A percentile compares a stretch with the other conserved stretches of the same genome.
phyloP scores from a whole-genome alignment of 2,113 vertebrate genomes.

The Dicentrarchus labrax region DNA sequence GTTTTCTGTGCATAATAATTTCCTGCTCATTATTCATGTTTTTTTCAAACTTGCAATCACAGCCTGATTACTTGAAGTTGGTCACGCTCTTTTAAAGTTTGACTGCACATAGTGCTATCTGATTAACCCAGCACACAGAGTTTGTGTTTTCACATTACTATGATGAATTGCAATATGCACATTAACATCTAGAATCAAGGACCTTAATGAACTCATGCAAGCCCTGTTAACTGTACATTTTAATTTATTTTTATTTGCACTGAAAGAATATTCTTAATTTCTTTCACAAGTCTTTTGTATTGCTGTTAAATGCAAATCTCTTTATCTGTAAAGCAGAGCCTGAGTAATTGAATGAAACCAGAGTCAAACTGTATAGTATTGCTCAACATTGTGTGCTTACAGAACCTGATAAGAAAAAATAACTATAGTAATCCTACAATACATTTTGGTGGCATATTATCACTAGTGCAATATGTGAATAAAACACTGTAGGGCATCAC shows the following conservation, averaged over 20 bases:
- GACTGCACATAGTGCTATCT: constrained; percentile 3
- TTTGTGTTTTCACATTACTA: constrained; percentile 18
- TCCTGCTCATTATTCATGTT: constrained; percentile 39
- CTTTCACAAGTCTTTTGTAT: neutral
- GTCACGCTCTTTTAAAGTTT: constrained; percentile 20
- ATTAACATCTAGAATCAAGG: neutral
- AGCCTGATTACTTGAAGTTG: constrained; percentile 38
- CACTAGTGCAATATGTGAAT: neutral
- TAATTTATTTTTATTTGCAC: constrained; percentile 15
- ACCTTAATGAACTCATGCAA: constrained; percentile 13
- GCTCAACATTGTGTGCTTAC: constrained; percentile 15
- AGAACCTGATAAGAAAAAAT: neutral
- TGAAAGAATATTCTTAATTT: constrained; percentile 29
- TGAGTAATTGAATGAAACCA: constrained; percentile 55
- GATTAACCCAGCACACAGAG: constrained; percentile 35
- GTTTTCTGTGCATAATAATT: constrained; percentile 41
- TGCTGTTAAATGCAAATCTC: neutral
- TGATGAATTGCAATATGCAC: neutral
- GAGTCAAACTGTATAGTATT: constrained; percentile 34
- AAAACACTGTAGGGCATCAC: neutral
- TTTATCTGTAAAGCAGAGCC: neutral
- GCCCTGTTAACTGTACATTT: neutral
- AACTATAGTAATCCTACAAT: constrained; percentile 16
- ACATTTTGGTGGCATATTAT: constrained; percentile 1
- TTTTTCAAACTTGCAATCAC: constrained; percentile 48